Evolutionary conservation across 2,797 vertebrate species (phyloP).

Genomic region (Varecia variegata): DNA sequence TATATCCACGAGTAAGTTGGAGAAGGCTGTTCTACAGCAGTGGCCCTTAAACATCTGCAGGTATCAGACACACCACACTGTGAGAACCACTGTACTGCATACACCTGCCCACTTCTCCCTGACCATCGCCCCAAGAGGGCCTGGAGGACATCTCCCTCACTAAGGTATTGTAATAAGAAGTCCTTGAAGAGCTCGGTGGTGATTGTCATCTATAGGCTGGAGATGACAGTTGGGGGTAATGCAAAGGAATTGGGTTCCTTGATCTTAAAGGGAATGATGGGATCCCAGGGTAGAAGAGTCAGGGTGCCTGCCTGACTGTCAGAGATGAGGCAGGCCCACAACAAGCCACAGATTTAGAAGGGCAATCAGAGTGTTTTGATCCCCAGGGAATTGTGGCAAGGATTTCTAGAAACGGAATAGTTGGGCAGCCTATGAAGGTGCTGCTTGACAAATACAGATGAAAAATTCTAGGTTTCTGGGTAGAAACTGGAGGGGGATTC

Average conservation of each 20-base stretch:
- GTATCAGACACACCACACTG: not conserved
- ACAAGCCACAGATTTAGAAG: not conserved
- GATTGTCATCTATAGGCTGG: not conserved
- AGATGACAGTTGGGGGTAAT: not conserved
- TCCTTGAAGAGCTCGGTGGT: not conserved
- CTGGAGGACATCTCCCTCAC: not conserved
- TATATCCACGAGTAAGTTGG: not conserved
- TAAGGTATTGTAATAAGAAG: not conserved
- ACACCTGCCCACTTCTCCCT: not conserved
- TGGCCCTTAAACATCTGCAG: not conserved
- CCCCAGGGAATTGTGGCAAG: not conserved
- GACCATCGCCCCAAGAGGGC: not conserved
- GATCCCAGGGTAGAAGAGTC: not conserved
- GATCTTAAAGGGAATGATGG: not conserved
- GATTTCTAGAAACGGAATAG: not conserved
- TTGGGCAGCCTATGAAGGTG: not conserved
- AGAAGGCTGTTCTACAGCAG: not conserved
- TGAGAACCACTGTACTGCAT: not conserved
- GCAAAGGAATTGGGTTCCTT: not conserved
- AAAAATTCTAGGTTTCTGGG: not conserved
- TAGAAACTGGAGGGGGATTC: not conserved
- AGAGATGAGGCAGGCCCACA: not conserved
- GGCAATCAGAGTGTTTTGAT: not conserved
- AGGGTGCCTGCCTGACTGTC: not conserved
- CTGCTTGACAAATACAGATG: not conserved